Conservation (phyloP, 2,797 vertebrate species). For the Xerus rutilus region DNA sequence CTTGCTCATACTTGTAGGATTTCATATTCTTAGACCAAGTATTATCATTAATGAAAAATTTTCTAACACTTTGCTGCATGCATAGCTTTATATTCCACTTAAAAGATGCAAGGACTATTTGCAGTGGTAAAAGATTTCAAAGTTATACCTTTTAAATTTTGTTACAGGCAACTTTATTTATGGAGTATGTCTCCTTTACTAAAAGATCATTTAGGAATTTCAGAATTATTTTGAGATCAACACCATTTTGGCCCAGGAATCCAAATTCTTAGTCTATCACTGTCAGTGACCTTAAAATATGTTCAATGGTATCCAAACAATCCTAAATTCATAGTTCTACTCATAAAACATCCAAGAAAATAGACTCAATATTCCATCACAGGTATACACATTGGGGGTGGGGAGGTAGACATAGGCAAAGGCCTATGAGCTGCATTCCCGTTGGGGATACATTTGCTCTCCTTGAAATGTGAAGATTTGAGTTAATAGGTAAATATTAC, state of each 20-base stretch:
- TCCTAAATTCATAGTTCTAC: background rate
- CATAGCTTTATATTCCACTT: background rate
- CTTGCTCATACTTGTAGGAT: background rate
- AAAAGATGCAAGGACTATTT: background rate
- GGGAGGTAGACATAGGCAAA: background rate
- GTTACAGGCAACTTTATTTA: background rate
- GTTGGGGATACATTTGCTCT: background rate
- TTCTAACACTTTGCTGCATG: background rate
- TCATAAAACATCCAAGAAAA: background rate
- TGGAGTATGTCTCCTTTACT: background rate
- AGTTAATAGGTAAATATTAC: background rate
- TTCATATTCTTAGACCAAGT: background rate
- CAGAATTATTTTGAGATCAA: background rate
- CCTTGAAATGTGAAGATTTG: background rate
- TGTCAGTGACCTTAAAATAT: background rate
- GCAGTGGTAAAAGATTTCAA: background rate
- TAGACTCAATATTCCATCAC: background rate
- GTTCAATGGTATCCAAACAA: background rate
- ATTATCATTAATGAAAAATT: background rate
- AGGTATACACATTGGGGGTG: background rate
- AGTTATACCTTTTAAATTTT: background rate
- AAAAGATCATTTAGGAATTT: slow-evolving; percentile 24
- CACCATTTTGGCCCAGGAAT: background rate
- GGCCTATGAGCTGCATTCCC: background rate
- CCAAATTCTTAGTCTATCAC: background rate